Base-by-base conservation (phyloP, 2,113 vertebrate genomes). In the Hypanus sabinus region DNA sequence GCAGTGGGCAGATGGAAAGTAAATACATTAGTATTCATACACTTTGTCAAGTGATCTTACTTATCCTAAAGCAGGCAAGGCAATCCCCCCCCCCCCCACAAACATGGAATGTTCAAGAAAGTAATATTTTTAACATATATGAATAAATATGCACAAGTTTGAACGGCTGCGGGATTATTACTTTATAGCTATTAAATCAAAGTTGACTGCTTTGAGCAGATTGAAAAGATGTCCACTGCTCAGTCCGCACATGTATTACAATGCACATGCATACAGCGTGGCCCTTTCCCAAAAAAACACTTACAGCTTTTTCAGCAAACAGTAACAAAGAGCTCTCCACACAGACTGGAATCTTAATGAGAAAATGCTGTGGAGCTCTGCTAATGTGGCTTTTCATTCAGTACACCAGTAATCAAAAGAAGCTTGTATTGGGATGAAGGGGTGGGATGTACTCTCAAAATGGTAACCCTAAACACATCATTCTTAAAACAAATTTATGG, bases 51-150 rank as follows among this genome's bases (percentile, higher is more conserved):
- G 36, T 22, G 10, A 33, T 92, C 20, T 46, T 75, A 55, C 9
- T 85, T 30, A 2, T 62, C 71, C 33, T 93, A 22, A 70, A 70
- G 33, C 11, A 22, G 3, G n/a, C 18, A 65, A 20, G 30, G 57
- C 73, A 38, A 16, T 70, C 46, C 73, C 33, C 11, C 18, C 33
- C 18, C 36, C 24, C 22, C 24, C 18, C 36, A 24, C 22, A 38
- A 77, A 65, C n/a, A 94, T 27, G 30, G 30, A 7, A 68, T 94
- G 30, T 65, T 22, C 88, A 77, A 75, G 83, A 27, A 33, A 90
- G 22, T 77, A 94, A 94, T 94, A 95, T 94, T 94, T 90, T 88
- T 79, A 94, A 87, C 94, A 79, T 27, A 80, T n/a, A 85, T 22
- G 33, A 91, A 92, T 80, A 94, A 94, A 33, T 36, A 62, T 87